phyloP scores from a whole-genome alignment of 2,888 invertebrate species.

The Apotomis turbidana region DNA sequence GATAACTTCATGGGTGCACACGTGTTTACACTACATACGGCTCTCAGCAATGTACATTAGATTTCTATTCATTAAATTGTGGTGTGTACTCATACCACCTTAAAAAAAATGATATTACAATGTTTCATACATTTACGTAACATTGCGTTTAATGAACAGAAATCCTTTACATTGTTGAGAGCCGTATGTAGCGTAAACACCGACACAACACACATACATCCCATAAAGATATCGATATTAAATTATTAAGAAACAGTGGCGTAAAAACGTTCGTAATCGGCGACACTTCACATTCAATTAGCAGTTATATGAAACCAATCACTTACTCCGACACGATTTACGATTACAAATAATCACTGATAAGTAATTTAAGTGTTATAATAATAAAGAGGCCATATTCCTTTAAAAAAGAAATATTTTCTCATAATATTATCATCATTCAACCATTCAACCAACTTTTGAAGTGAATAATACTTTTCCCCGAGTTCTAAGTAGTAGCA shows the following conservation, averaged over 20 bases:
- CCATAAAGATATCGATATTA: conserved; percentile 37
- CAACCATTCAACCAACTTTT: no score
- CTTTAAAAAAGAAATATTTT: no score
- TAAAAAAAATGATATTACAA: no score
- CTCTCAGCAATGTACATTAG: background rate
- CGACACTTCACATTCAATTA: conserved; percentile 26
- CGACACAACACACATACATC: conserved; percentile 27
- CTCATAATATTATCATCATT: no score
- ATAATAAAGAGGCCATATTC: no score
- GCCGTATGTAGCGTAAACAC: conserved; percentile 19
- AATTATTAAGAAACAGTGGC: conserved; percentile 41
- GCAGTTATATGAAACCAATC: conserved; percentile 36
- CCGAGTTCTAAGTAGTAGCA: no score
- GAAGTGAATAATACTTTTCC: no score
- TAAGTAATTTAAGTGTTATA: conserved; percentile 25
- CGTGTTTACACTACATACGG: conserved; percentile 17
- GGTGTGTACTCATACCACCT: no score
- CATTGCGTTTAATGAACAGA: no score
- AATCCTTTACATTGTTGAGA: background rate
- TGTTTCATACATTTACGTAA: no score
- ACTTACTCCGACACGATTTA: conserved; percentile 25
- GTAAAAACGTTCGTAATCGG: conserved; percentile 17
- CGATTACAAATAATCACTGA: conserved; percentile 23
- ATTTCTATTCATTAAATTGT: no score
- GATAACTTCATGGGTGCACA: conserved; percentile 30